Evolutionary conservation across 2,888 invertebrate species (phyloP).

Genomic region (Trimorus sp.): DNA sequence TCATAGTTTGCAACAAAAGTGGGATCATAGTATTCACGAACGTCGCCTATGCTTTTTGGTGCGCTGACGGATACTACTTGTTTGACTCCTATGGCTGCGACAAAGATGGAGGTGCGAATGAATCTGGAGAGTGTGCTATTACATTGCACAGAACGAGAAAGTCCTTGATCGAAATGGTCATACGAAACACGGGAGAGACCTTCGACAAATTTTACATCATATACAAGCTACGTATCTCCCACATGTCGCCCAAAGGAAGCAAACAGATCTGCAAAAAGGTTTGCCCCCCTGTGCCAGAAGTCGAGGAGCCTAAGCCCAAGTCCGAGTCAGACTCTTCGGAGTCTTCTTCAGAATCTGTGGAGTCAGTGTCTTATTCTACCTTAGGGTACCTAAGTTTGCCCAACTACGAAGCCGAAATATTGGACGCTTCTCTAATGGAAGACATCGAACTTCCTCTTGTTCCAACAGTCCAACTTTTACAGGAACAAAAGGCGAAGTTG

Average conservation of each 20-base stretch:
- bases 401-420: conserved; percentile 72
- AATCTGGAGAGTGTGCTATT: conserved; percentile 70
- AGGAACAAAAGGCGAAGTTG: conserved; percentile 26
- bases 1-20: conserved; percentile 70
- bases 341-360: conserved; percentile 59
- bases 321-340: conserved; percentile 34
- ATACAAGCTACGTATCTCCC: conserved; percentile 73
- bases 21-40: conserved; percentile 76
- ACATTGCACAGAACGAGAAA: conserved; percentile 70
- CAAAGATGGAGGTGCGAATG: conserved; percentile 68
- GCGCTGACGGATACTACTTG: conserved; percentile 70
- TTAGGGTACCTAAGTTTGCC: conserved; percentile 72
- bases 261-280: conserved; percentile 30
- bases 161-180: conserved; percentile 71
- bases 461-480: conserved; percentile 69
- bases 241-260: conserved; percentile 69
- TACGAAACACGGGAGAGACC: conserved; percentile 68
- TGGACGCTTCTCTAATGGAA: conserved; percentile 75
- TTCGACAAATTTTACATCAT: conserved; percentile 71
- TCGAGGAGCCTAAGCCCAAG: conserved; percentile 18
- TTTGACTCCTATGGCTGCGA: conserved; percentile 79
- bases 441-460: conserved; percentile 72
- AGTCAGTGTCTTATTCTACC: conserved; percentile 1
- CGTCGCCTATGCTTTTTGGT: conserved; percentile 77
- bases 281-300: background rate